Evolutionary conservation across 2,797 vertebrate genomes (phyloP).

Genomic region (Lutjanus argentimaculatus): DNA sequence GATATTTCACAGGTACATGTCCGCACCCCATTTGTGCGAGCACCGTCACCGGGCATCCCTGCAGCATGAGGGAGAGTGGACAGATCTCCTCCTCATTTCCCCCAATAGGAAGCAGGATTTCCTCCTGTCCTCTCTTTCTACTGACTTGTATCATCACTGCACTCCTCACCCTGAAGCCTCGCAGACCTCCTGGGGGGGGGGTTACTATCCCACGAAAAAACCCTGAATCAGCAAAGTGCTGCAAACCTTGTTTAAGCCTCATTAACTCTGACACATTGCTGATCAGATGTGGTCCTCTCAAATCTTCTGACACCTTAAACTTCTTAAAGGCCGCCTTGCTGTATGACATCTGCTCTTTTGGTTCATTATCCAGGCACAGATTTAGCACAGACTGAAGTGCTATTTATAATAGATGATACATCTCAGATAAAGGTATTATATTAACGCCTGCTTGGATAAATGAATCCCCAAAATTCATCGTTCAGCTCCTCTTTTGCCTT

Average conservation of each 20-base stretch:
- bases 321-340: constrained; percentile 3
- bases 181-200: constrained; percentile 36
- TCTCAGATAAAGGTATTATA: background rate
- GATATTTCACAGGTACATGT: constrained; percentile 13
- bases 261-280: constrained; percentile 5
- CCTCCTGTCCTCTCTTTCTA: constrained; percentile 72
- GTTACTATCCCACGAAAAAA: constrained; percentile 39
- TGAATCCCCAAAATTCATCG: background rate
- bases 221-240: constrained; percentile 44
- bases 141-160: constrained; percentile 52
- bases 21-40: background rate
- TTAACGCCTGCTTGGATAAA: background rate
- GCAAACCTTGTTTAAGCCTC: constrained; percentile 29
- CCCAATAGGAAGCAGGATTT: constrained; percentile 86
- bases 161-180: constrained; percentile 34
- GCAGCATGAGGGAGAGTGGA: constrained; percentile 24
- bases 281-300: background rate
- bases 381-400: constrained; percentile 22
- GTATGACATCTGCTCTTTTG: constrained; percentile 8
- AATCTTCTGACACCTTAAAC: constrained; percentile 11
- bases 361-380: constrained; percentile 24
- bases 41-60: constrained; percentile 22
- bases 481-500: background rate
- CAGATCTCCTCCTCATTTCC: constrained; percentile 53
- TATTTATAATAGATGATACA: constrained; percentile 43